These are phyloP conservation scores for Mycetomoellerius zeteki DNA, from an alignment of 1,140 invertebrate species.

Conservation along the genomic window DNA sequence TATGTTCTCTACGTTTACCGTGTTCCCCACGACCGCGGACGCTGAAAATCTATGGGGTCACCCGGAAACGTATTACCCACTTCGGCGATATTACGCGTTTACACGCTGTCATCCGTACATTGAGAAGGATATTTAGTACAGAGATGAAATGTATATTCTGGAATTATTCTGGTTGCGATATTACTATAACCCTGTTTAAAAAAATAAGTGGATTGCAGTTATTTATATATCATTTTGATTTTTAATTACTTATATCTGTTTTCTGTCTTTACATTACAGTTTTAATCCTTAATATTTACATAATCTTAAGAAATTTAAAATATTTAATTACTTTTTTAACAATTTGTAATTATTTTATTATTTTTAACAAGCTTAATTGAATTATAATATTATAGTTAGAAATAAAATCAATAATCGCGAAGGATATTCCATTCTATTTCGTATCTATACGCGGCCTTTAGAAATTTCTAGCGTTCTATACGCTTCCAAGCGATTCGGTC, in stretches of 20 bases:
- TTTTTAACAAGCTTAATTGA: neutral
- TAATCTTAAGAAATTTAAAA: too few relatives aligned
- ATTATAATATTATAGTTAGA: neutral
- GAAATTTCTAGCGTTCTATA: conserved; percentile 6
- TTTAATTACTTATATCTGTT: neutral
- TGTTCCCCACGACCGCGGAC: conserved; percentile 28
- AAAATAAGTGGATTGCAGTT: too few relatives aligned
- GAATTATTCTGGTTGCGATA: conserved; percentile 61
- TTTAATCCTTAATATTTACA: neutral
- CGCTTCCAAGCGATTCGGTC: conserved; percentile 16
- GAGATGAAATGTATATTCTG: conserved; percentile 43
- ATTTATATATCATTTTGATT: neutral
- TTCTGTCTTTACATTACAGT: neutral
- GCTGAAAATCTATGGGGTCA: conserved; percentile 54
- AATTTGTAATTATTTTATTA: neutral
- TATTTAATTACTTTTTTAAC: neutral
- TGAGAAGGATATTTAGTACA: neutral
- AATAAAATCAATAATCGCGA: neutral
- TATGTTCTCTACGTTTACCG: conserved; percentile 44
- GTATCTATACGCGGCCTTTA: neutral
- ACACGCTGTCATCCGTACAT: conserved; percentile 30
- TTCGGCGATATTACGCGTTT: conserved; percentile 44
- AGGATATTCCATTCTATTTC: neutral
- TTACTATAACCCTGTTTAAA: conserved; percentile 56
- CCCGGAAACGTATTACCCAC: conserved; percentile 46